Conservation (phyloP, 2,113 vertebrate genomes). For the Sinocyclocheilus maitianheensis region DNA sequence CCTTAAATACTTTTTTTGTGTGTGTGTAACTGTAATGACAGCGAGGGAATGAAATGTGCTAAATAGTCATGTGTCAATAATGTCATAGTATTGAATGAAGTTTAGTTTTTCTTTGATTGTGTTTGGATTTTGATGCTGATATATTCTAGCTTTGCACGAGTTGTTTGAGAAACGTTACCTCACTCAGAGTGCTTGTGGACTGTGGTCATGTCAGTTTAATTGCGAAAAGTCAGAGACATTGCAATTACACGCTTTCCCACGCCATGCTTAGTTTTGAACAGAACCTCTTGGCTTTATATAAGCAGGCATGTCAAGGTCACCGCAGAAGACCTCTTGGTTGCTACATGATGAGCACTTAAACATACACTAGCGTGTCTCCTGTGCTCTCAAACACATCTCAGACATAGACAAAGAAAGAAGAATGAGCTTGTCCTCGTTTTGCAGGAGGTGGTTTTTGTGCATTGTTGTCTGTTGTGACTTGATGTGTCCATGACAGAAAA, state of each 20-base stretch:
- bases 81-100: not conserved
- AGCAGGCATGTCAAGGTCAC: slow-evolving; percentile 10
- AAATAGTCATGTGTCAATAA: too few relatives aligned
- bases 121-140: not conserved
- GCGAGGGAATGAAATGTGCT: too few relatives aligned
- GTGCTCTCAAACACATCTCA: not conserved
- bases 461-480: not conserved
- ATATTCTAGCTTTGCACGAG: not conserved
- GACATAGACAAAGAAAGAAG: not conserved
- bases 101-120: not conserved
- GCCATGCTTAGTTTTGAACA: slow-evolving; percentile 1
- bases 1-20: not conserved
- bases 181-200: not conserved
- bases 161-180: not conserved
- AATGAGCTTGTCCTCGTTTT: not conserved
- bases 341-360: not conserved
- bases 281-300: not conserved
- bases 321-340: not conserved
- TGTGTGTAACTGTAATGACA: not conserved
- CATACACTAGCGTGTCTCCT: not conserved
- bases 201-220: slow-evolving; percentile 1
- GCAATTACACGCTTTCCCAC: not conserved
- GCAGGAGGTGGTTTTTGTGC: not conserved
- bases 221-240: not conserved
- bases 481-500: not conserved